These are phyloP conservation scores for Norana najaformis DNA, from an alignment of 2,888 invertebrate species.

Conservation along the genomic window DNA sequence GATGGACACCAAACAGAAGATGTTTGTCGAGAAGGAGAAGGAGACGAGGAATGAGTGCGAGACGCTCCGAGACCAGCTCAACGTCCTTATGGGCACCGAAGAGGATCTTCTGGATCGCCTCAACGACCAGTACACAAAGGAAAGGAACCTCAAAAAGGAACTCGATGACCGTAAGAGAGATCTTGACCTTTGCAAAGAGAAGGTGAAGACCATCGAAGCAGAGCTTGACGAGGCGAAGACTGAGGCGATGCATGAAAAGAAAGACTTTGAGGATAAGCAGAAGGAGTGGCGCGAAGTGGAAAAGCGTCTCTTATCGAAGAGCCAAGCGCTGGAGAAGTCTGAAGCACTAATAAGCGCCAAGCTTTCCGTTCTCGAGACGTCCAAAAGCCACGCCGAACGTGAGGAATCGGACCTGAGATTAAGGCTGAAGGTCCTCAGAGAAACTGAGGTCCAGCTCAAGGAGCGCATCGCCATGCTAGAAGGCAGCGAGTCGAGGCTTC, in stretches of 20 bases:
- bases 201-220: background rate
- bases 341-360: slow-evolving; percentile 37
- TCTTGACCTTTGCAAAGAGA: background rate
- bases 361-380: slow-evolving; percentile 34
- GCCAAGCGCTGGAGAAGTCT: slow-evolving; percentile 28
- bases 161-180: background rate
- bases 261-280: slow-evolving; percentile 29
- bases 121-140: background rate
- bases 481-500: slow-evolving; percentile 44
- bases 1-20: background rate
- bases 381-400: slow-evolving; percentile 33
- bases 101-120: slow-evolving; percentile 23
- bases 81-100: slow-evolving; percentile 9
- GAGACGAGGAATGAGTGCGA: background rate
- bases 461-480: slow-evolving; percentile 42
- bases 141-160: background rate
- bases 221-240: background rate
- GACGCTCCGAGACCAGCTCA: background rate
- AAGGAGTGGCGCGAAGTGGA: slow-evolving; percentile 28
- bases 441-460: slow-evolving; percentile 39
- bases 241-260: background rate
- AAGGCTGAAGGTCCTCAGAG: slow-evolving; percentile 45
- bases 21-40: background rate
- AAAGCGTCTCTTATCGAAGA: slow-evolving; percentile 19
- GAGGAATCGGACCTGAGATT: slow-evolving; percentile 41